Percentiles rank a stretch among this genome's conserved stretches.
These are phyloP conservation scores for Danio choprae DNA, from an alignment of 2,797 vertebrate species.

Conservation along the genomic window DNA sequence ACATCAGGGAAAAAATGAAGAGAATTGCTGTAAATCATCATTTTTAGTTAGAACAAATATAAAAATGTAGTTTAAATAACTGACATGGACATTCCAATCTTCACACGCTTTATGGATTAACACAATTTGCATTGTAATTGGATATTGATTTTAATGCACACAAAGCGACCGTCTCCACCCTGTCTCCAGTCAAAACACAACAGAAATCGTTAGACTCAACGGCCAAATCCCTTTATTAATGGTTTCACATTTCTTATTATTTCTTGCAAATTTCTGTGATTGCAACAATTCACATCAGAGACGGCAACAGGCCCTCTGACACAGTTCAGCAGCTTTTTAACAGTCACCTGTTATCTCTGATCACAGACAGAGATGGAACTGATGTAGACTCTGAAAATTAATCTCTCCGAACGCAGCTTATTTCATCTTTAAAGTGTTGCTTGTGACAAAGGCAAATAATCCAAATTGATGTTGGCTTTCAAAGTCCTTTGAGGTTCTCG, in stretches of 20 bases:
- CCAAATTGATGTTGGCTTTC: slow-evolving; percentile 71
- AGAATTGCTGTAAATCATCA: too few species aligned
- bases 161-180: neutral
- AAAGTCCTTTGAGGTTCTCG: slow-evolving; percentile 65
- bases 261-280: neutral
- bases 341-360: slow-evolving; percentile 42
- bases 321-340: slow-evolving; percentile 25
- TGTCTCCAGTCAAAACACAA: neutral
- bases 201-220: neutral
- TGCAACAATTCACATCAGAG: neutral
- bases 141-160: slow-evolving; percentile 26
- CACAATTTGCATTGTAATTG: slow-evolving; percentile 14
- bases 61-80: too few species aligned
- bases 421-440: slow-evolving; percentile 47
- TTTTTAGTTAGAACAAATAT: too few species aligned
- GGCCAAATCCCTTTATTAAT: neutral
- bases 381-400: slow-evolving; percentile 33
- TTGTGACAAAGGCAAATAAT: slow-evolving; percentile 64
- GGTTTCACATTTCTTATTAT: neutral
- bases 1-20: too few species aligned
- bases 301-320: slow-evolving; percentile 22
- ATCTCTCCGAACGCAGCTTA: slow-evolving; percentile 26
- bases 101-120: slow-evolving; percentile 5
- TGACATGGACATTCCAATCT: too few species aligned
- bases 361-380: slow-evolving; percentile 32